Conservation (phyloP, 2,113 vertebrate genomes). For the Xenotilapia caudafasciata region DNA sequence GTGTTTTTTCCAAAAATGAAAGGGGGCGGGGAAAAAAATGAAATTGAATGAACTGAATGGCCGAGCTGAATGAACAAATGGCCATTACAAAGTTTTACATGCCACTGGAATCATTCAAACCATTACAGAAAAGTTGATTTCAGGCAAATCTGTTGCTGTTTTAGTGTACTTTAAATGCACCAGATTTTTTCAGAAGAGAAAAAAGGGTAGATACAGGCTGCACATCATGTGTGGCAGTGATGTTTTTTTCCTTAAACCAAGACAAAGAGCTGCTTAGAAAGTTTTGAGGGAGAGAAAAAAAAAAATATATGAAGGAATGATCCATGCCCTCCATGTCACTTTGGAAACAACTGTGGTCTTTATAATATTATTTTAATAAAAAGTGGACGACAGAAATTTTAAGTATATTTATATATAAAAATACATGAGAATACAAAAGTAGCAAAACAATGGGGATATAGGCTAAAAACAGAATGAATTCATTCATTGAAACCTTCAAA, state of each 20-base stretch:
- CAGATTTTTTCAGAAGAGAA: constrained; percentile 37
- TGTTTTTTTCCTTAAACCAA: constrained; percentile 4
- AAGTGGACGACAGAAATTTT: constrained; percentile 73
- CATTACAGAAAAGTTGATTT: not conserved
- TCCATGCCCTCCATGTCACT: constrained; percentile 44
- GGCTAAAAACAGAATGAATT: constrained; percentile 68
- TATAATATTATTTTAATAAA: constrained; percentile 77
- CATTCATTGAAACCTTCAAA: constrained; percentile 69
- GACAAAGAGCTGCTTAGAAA: constrained; percentile 43
- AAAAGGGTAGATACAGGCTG: constrained; percentile 30
- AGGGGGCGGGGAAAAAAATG: fast-evolving
- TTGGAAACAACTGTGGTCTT: constrained; percentile 71
- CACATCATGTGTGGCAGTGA: constrained; percentile 51
- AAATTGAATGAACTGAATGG: not conserved
- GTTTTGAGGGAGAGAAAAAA: constrained; percentile 2
- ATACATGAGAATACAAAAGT: constrained; percentile 78
- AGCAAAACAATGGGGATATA: constrained; percentile 74
- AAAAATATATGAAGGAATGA: constrained; percentile 47
- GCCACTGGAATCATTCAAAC: constrained; percentile 34
- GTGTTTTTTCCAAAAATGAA: constrained; percentile 28
- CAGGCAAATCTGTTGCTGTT: constrained; percentile 14
- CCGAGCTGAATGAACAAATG: constrained; percentile 4
- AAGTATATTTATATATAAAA: constrained; percentile 80
- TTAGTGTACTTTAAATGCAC: constrained; percentile 56
- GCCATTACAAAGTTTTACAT: constrained; percentile 30